Conservation (phyloP, 2,797 vertebrate species). For the Borostomias antarcticus region DNA sequence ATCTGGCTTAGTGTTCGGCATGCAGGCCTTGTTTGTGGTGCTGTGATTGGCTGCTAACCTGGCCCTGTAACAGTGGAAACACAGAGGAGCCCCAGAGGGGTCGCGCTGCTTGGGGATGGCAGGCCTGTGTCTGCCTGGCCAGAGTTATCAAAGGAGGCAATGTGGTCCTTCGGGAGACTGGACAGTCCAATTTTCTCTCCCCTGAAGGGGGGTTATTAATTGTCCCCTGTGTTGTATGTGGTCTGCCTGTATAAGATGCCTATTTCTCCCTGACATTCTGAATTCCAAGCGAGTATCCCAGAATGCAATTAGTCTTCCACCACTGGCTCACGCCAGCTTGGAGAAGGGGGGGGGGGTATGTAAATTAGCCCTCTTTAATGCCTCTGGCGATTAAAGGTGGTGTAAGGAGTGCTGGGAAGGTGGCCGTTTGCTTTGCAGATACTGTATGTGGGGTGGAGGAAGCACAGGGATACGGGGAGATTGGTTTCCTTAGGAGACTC, state of each 20-base stretch:
- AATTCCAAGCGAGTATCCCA: slow-evolving; percentile 74
- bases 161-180: slow-evolving; percentile 59
- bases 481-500: slow-evolving; percentile 72
- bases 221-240: slow-evolving; percentile 67
- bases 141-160: slow-evolving; percentile 72
- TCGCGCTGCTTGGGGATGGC: slow-evolving; percentile 64
- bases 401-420: slow-evolving; percentile 67
- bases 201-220: slow-evolving; percentile 74
- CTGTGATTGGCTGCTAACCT: slow-evolving; percentile 73
- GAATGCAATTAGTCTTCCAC: slow-evolving; percentile 77
- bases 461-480: slow-evolving; percentile 65
- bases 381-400: slow-evolving; percentile 76
- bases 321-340: slow-evolving; percentile 75
- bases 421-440: slow-evolving; percentile 71
- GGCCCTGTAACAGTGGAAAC: slow-evolving; percentile 75
- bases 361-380: slow-evolving; percentile 80
- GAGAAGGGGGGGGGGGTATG: slow-evolving; percentile 70
- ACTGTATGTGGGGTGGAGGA: slow-evolving; percentile 60
- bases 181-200: slow-evolving; percentile 66
- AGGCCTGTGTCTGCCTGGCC: slow-evolving; percentile 68
- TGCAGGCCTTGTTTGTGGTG: slow-evolving; percentile 71
- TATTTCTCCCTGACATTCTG: slow-evolving; percentile 56
- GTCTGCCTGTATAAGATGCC: slow-evolving; percentile 60
- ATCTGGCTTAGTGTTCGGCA: slow-evolving; percentile 75
- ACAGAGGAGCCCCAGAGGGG: slow-evolving; percentile 68